Percentiles rank a stretch among this genome's conserved stretches.
Conservation (phyloP, 2,113 vertebrate genomes). For the Ascaphus truei region DNA sequence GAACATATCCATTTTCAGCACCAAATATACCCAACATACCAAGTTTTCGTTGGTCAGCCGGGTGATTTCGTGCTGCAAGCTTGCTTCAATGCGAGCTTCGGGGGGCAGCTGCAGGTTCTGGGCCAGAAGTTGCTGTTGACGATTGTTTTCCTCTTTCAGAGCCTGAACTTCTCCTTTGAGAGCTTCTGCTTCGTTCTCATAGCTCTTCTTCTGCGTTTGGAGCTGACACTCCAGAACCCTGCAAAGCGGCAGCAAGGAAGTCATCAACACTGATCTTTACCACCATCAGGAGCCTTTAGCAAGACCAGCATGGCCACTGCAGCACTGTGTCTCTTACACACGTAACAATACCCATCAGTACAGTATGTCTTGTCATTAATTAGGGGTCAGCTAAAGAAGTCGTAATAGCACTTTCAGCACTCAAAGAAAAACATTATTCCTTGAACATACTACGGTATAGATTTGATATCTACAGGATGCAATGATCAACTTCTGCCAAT, state of each 20-base stretch:
- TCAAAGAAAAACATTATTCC: too few relatives aligned
- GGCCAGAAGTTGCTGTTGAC: constrained; percentile 93
- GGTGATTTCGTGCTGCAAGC: constrained; percentile 96
- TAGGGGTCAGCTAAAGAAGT: too few relatives aligned
- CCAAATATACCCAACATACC: constrained; percentile 51
- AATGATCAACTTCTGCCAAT: too few relatives aligned
- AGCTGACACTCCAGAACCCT: constrained; percentile 93
- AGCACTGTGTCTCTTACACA: too few relatives aligned
- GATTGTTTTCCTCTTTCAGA: constrained; percentile 92
- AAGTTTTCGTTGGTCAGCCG: constrained; percentile 94
- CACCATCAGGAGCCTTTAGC: neutral
- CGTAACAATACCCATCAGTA: too few relatives aligned
- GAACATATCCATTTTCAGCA: neutral
- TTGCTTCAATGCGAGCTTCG: constrained; percentile 93
- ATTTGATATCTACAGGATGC: too few relatives aligned
- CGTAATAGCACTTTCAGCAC: too few relatives aligned
- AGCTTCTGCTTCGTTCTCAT: constrained; percentile 81
- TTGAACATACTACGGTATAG: too few relatives aligned
- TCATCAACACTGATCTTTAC: neutral
- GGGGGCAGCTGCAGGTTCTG: constrained; percentile 97
- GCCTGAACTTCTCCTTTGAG: constrained; percentile 89
- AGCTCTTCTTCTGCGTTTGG: constrained; percentile 83
- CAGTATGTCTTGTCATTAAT: too few relatives aligned
- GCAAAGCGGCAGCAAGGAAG: constrained; percentile 26
- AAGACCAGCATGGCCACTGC: neutral